Evolutionary conservation across 1,140 invertebrate species (phyloP), one percentile per base, ranked within the genome.

Genomic region (Solenopsis fugax): DNA sequence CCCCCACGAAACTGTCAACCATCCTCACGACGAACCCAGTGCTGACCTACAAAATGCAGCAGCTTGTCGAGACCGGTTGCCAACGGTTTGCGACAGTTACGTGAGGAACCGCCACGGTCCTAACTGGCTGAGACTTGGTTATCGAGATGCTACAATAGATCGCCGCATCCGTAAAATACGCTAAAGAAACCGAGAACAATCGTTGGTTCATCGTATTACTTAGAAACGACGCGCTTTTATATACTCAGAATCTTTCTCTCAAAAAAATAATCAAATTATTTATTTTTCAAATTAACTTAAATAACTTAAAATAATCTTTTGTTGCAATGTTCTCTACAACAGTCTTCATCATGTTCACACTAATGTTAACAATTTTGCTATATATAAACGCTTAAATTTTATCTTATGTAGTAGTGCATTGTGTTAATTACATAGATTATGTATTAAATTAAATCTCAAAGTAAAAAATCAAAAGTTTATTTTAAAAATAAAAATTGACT

Each of bases 21-120:
- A 82, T 65, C 67, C 81, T 65, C 88, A 84, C 67, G 60, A 86
- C 54, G 69, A 78, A 89, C 76, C 89, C 73, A 58, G 71, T 72
- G 85, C 86, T 91, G 90, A 91, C 90, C 90, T 91, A 91, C 85
- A 91, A 91, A 91, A 91, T 87, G 90, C 80, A 91, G 87, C 86
- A 82, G 90, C 85, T 91, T 91, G 90, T 91, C 90, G 72, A 64
- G 89, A 91, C 82, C 87, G 87, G 89, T 91, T 87, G 84, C 37
- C 87, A 91, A 90, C 89, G 89, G 87, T 91, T 91, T 86, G 87
- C 89, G 90, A 91, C 90, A 90, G 89, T 91, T 90, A 91, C 84
- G 84, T 60, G 87, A 90, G 72, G 87, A 90, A 90, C 89, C 45
- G 54, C 52, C 54, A n/a, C 52, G 41, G 41, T 81, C 76, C 88